Conservation (phyloP, 2,797 vertebrate genomes). For the Muscicapa striata region DNA sequence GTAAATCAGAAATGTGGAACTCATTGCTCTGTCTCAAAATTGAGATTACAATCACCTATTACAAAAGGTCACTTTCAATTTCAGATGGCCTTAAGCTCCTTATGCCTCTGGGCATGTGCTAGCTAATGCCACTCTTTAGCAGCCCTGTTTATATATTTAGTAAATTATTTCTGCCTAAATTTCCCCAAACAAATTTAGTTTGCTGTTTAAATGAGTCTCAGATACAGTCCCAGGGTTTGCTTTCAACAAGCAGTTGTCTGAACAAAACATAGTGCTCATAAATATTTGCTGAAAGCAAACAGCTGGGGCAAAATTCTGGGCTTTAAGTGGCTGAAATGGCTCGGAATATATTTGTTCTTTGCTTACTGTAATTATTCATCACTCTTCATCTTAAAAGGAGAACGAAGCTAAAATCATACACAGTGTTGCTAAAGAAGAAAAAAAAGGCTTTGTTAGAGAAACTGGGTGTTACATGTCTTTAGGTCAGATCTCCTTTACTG, state of each 20-base stretch:
- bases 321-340: constrained; percentile 25
- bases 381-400: background rate
- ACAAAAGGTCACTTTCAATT: background rate
- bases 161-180: background rate
- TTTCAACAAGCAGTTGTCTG: constrained; percentile 11
- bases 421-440: background rate
- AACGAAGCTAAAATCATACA: background rate
- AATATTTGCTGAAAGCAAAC: constrained; percentile 53
- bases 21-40: background rate
- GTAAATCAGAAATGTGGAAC: background rate
- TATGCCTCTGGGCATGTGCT: background rate
- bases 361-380: background rate
- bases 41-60: background rate
- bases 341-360: background rate
- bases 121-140: background rate
- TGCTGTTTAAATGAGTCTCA: background rate
- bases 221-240: background rate
- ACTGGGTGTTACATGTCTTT: background rate
- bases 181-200: background rate
- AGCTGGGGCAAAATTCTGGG: constrained; percentile 21
- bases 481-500: background rate
- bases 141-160: background rate
- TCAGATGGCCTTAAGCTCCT: background rate
- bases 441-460: background rate
- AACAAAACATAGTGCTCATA: background rate